These are phyloP conservation scores for Fulmarus glacialis DNA, from an alignment of 2,113 vertebrate species.

Conservation along the genomic window DNA sequence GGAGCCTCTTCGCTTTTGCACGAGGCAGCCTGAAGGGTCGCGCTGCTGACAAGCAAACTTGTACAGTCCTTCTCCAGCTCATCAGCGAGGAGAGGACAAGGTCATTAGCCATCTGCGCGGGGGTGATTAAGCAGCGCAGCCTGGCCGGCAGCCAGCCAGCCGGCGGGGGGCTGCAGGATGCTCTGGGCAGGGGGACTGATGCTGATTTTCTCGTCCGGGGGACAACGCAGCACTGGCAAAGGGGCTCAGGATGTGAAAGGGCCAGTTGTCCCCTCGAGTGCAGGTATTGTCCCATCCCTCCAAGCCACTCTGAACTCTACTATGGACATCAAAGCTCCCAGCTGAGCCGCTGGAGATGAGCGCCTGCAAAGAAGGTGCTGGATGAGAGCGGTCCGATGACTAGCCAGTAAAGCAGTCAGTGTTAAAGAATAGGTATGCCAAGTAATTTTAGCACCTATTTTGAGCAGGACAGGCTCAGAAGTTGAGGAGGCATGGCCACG, in stretches of 20 bases:
- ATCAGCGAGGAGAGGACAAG: not conserved
- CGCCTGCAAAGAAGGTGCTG: not conserved
- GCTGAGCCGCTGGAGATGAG: not conserved
- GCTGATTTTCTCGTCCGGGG: not conserved
- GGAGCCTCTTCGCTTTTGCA: not conserved
- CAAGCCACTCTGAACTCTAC: not conserved
- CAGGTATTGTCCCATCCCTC: not conserved
- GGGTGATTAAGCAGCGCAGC: not conserved
- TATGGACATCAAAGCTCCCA: not conserved
- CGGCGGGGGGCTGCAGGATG: not conserved
- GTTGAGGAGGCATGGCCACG: accelerated
- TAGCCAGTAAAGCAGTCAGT: too few relatives aligned
- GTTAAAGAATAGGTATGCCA: not conserved
- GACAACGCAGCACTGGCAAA: not conserved
- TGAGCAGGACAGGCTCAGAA: not conserved
- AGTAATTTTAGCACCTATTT: not conserved
- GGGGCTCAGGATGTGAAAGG: not conserved
- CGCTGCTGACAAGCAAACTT: not conserved
- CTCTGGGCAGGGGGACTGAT: not conserved
- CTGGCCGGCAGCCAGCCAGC: not conserved
- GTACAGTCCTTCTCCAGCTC: not conserved
- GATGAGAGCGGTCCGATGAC: accelerated
- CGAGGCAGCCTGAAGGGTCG: not conserved
- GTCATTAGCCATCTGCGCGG: not conserved
- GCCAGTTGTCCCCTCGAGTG: not conserved